A percentile compares a stretch with the other conserved stretches of the same genome.
These are phyloP conservation scores for Bimastos eiseni DNA, from an alignment of 2,888 invertebrate species.

Conservation along the genomic window DNA sequence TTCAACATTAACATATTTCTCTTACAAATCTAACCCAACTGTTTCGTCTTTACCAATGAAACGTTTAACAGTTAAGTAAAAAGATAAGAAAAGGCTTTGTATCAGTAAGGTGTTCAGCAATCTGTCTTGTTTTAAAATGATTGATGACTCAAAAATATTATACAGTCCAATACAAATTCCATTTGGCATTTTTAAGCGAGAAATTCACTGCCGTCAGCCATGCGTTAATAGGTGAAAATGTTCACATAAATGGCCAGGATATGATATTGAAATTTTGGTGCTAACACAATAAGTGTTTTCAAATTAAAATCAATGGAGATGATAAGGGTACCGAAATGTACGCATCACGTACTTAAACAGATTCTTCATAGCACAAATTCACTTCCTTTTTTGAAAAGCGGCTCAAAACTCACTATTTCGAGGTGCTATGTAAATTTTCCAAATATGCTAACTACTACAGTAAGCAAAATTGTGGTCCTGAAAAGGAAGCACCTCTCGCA, in stretches of 20 bases:
- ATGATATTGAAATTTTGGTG: background rate
- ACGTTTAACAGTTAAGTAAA: background rate
- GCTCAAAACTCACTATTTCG: background rate
- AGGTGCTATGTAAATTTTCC: background rate
- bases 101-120: too few species aligned
- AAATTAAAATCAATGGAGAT: background rate
- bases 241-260: background rate
- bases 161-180: too few species aligned
- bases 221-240: too few species aligned
- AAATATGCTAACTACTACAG: background rate
- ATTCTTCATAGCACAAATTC: too few species aligned
- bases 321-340: background rate
- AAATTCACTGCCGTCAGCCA: too few species aligned
- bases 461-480: background rate
- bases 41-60: too few species aligned
- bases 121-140: too few species aligned
- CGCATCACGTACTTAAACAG: too few species aligned
- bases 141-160: too few species aligned
- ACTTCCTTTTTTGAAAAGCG: too few species aligned
- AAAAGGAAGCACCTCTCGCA: background rate
- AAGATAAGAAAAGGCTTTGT: too few species aligned
- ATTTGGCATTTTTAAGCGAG: too few species aligned
- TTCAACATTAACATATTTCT: background rate
- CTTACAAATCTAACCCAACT: background rate
- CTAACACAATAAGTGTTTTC: background rate